Evolutionary conservation across 2,113 vertebrate species (phyloP).

Genomic region (Ciconia stormi): DNA sequence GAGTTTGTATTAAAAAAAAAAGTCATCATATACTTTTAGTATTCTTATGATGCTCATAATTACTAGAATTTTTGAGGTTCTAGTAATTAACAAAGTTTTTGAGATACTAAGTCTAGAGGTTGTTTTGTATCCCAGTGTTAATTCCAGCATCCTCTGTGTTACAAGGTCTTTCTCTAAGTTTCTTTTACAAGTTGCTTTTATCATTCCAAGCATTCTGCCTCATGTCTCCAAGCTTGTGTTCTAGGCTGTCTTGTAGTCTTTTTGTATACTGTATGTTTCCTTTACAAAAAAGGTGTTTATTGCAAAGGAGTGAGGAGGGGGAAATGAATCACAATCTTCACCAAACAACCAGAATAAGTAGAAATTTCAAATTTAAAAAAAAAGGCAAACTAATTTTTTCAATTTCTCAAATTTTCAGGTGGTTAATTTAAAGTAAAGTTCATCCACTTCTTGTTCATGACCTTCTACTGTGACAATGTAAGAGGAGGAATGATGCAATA

Average conservation of each 20-base stretch:
- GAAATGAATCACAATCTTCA: background rate
- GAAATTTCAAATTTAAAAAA: background rate
- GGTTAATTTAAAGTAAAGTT: background rate
- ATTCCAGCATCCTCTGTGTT: fast-evolving
- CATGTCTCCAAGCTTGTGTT: fast-evolving
- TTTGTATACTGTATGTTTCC: background rate
- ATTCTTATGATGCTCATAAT: background rate
- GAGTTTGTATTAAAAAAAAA: background rate
- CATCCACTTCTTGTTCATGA: background rate
- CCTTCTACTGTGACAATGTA: background rate
- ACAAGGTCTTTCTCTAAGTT: background rate
- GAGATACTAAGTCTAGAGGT: background rate
- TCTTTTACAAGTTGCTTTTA: background rate
- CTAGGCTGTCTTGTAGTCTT: background rate
- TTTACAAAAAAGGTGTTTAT: background rate
- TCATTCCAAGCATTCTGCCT: background rate
- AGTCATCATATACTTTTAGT: fast-evolving
- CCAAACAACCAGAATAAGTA: background rate
- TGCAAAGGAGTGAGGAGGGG: background rate
- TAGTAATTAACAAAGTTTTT: background rate
- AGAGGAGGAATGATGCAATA: background rate
- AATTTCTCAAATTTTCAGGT: background rate
- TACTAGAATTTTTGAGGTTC: background rate
- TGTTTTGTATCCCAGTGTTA: background rate
- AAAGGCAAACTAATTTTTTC: background rate